Percentiles rank a stretch among this genome's conserved stretches.
phyloP scores from a whole-genome alignment of 2,113 vertebrate genomes.

The cat (Felis catus) region F.catus_Fca126_mat1.0 CM031411.1:8726001-8726500 shows the following conservation, averaged over 20 bases:
- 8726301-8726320: background rate
- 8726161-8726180: background rate
- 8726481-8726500: slow-evolving; percentile 17
- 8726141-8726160: background rate
- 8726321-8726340: slow-evolving; percentile 12
- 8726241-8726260: slow-evolving; percentile 1
- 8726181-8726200: background rate
- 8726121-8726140: background rate
- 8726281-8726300: slow-evolving; percentile 23
- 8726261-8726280: background rate
- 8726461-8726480: background rate
- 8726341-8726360: background rate
- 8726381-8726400: background rate
- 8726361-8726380: background rate
- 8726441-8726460: background rate
- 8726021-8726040: background rate
- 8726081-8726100: background rate
- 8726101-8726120: background rate
- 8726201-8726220: background rate
- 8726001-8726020: background rate
- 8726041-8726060: slow-evolving; percentile 2
- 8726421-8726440: background rate
- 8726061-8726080: background rate
- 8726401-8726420: background rate
- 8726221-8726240: background rate